phyloP scores from a whole-genome alignment of 2,113 vertebrate genomes.

The Pelvicachromis taeniatus region DNA sequence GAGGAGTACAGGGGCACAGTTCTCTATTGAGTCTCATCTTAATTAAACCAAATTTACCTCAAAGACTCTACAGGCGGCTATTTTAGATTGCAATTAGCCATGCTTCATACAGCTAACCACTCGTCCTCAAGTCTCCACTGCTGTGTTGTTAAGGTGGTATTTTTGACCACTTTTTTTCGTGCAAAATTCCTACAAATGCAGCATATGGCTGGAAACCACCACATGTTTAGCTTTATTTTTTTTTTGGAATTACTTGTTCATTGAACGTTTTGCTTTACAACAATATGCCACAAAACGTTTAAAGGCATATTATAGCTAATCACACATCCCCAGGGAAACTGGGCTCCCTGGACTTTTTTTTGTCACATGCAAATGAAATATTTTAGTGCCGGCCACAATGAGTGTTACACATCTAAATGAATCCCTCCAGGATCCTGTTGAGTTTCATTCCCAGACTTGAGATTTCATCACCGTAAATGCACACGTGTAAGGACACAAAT shows the following conservation, averaged over 20 bases:
- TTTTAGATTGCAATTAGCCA: conserved; percentile 57
- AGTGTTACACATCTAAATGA: neutral
- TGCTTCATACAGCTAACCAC: conserved; percentile 27
- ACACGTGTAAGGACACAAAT: neutral
- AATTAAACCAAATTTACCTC: conserved; percentile 59
- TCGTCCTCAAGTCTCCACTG: neutral
- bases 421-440: neutral
- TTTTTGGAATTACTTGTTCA: conserved; percentile 16
- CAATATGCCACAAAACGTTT: neutral
- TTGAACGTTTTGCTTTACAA: conserved; percentile 1
- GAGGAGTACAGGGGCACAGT: conserved; percentile 3
- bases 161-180: neutral
- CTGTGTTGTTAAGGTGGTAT: neutral
- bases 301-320: conserved; percentile 22
- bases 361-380: conserved; percentile 27
- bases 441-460: conserved; percentile 22
- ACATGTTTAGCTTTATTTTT: conserved; percentile 23
- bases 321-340: conserved; percentile 13
- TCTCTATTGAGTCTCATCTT: conserved; percentile 40
- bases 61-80: conserved; percentile 51
- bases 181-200: neutral
- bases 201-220: neutral
- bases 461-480: conserved; percentile 29
- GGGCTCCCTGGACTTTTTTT: neutral
- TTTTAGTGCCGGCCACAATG: conserved; percentile 4